Percentiles rank a stretch among this genome's conserved stretches.
phyloP scores from a whole-genome alignment of 2,888 invertebrate genomes.

The Macaria notata region DNA sequence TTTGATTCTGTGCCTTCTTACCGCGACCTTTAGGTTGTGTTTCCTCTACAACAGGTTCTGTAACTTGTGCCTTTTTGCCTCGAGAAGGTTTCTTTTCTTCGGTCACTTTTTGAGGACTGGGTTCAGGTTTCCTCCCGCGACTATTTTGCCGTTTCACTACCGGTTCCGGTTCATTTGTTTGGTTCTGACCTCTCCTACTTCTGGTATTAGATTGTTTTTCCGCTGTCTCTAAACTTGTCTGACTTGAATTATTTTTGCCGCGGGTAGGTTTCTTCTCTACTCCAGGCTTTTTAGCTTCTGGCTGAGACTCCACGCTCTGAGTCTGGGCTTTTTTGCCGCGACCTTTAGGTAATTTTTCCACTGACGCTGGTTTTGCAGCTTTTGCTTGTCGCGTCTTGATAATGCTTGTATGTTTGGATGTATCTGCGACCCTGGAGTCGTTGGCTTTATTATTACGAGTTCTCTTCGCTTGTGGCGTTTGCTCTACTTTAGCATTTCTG shows the following conservation, averaged over 20 bases:
- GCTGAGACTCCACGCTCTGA: background rate
- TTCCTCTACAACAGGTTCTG: background rate
- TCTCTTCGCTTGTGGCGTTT: slow-evolving; percentile 19
- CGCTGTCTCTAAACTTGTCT: background rate
- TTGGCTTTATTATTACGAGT: slow-evolving; percentile 10
- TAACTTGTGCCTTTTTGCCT: background rate
- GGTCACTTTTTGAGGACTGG: background rate
- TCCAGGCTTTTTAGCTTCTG: background rate
- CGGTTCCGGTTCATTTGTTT: background rate
- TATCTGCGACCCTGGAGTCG: background rate
- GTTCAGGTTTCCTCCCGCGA: background rate
- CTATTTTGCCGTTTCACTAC: background rate
- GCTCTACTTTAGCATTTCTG: slow-evolving; percentile 24
- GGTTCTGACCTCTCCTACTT: background rate
- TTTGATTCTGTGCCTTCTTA: slow-evolving; percentile 1
- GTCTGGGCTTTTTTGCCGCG: background rate
- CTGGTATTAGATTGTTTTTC: background rate
- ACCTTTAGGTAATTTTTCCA: background rate
- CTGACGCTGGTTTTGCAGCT: background rate
- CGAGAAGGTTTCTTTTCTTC: background rate
- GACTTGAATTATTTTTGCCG: background rate
- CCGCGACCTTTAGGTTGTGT: slow-evolving; percentile 1
- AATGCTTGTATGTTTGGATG: background rate
- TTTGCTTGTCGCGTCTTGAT: slow-evolving; percentile 1
- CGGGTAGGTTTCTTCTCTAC: background rate